These are phyloP conservation scores for Bombylius major DNA, from an alignment of 2,888 invertebrate genomes.

Conservation along the genomic window DNA sequence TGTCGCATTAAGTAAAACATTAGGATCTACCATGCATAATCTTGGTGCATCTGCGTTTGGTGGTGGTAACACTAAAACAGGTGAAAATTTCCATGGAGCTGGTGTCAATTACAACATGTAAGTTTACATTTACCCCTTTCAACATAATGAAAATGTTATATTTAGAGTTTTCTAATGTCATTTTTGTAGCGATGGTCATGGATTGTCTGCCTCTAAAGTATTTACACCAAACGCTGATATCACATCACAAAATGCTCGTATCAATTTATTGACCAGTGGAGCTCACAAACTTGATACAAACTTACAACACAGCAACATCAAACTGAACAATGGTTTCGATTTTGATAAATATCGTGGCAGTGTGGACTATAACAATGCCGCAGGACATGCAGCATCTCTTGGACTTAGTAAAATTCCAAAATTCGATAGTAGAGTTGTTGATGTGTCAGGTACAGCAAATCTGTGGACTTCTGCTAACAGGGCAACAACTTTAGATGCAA, in stretches of 20 bases:
- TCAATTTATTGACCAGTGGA: slow-evolving; percentile 21
- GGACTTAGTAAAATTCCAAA: slow-evolving; percentile 22
- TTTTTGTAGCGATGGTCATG: slow-evolving; percentile 21
- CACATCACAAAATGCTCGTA: slow-evolving; percentile 17
- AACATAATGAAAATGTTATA: not conserved
- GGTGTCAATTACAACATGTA: slow-evolving; percentile 5
- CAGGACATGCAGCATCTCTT: slow-evolving; percentile 22
- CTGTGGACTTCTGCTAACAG: slow-evolving; percentile 21
- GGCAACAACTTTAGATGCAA: slow-evolving; percentile 22
- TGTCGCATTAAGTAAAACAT: not conserved
- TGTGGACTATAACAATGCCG: slow-evolving; percentile 18
- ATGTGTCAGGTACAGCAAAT: slow-evolving; percentile 22
- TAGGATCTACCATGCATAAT: slow-evolving; percentile 6
- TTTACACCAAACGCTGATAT: slow-evolving; percentile 19
- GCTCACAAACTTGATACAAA: slow-evolving; percentile 19
- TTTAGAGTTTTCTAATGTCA: too few relatives aligned
- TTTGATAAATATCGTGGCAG: slow-evolving; percentile 24
- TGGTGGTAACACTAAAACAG: slow-evolving; percentile 1
- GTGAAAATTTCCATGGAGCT: slow-evolving; percentile 2
- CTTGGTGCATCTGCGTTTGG: slow-evolving; percentile 2
- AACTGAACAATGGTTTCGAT: slow-evolving; percentile 17
- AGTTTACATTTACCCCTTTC: not conserved
- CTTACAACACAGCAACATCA: slow-evolving; percentile 20
- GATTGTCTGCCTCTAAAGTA: slow-evolving; percentile 21
- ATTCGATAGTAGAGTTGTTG: slow-evolving; percentile 20